A percentile compares a stretch with the other conserved stretches of the same genome.
Evolutionary conservation across 2,888 invertebrate genomes (phyloP).

Genomic region (Parnassius smintheus): DNA sequence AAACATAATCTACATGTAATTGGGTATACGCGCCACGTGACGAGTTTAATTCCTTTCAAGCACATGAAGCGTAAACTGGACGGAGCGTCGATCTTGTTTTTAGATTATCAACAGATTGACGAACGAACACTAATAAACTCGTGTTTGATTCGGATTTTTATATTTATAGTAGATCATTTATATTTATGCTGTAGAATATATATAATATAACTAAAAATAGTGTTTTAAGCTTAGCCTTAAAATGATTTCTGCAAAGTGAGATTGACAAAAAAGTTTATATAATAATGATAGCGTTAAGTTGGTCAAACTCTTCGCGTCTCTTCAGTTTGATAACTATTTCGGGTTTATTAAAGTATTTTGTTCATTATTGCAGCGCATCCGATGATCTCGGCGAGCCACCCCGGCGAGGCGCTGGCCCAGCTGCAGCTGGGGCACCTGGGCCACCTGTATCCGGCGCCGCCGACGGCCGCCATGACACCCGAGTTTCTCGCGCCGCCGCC

Average conservation of each 20-base stretch:
- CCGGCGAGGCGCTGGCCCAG: slow-evolving; percentile 84
- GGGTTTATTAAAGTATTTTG: neutral
- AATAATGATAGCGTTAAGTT: too few species aligned
- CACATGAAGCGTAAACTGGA: slow-evolving; percentile 6
- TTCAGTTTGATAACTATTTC: neutral
- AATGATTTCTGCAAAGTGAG: too few species aligned
- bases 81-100: neutral
- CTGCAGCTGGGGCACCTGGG: slow-evolving; percentile 80
- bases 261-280: too few species aligned
- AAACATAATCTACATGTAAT: slow-evolving; percentile 56
- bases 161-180: too few species aligned
- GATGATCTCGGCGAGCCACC: slow-evolving; percentile 85
- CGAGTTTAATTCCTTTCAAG: slow-evolving; percentile 35
- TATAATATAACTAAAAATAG: too few species aligned
- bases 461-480: slow-evolving; percentile 72
- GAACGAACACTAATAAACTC: too few species aligned
- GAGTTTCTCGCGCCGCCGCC: slow-evolving; percentile 86
- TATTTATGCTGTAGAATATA: too few species aligned
- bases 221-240: too few species aligned
- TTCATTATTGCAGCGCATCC: slow-evolving; percentile 70
- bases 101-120: too few species aligned
- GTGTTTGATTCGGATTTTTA: too few species aligned
- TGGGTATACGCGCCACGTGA: slow-evolving; percentile 56
- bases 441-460: slow-evolving; percentile 77
- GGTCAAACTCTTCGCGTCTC: too few species aligned